Evolutionary conservation across 2,888 invertebrate species (phyloP), one percentile per base, ranked within the genome.

Genomic region (Megaustenia siamemsis): DNA sequence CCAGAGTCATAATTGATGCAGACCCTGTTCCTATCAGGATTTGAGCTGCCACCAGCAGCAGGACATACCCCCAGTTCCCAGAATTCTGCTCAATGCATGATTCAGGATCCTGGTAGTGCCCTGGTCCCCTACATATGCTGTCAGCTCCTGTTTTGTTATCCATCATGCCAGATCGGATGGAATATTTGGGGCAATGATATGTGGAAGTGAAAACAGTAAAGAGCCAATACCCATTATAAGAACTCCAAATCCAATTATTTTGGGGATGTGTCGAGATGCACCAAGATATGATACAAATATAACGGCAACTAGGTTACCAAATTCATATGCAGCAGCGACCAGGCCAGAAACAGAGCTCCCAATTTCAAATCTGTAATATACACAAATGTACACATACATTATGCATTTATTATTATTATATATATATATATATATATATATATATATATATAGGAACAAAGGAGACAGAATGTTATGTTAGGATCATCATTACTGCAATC

Each of bases 271-370:
- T 88, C 98, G 95, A 87, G 97, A 95, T 92, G 97, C 97, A 89
- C 98, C 98, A 92, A 98, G 96, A 94, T 98, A 98, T 93, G 97
- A 97, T 90, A 98, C 98, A 94, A 98, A 98, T 93, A 98, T 97
- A 91, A 98, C 98, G 60, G 98, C 97, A 93, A 98, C 97, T 90
- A 98, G 97, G 94, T 98, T 98, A 92, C 98, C 98, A 71, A 94
- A 90, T 95, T 98, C 98, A 94, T 98, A 98, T 91, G 97, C 97
- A 91, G 98, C 98, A 85, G 98, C 98, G 89, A 98, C 97, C 90
- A 98, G 96, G 85, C 98, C 98, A 80, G 98, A 97, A 89, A 97
- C 96, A 93, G 97, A 97, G 93, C 98, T 98, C 86, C 98, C 98
- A 93, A 98, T 97, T 94, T 98, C 98, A 88, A 95, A 95, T 69